phyloP scores from a whole-genome alignment of 2,888 invertebrate genomes.

The Rhynchonema sp. region DNA sequence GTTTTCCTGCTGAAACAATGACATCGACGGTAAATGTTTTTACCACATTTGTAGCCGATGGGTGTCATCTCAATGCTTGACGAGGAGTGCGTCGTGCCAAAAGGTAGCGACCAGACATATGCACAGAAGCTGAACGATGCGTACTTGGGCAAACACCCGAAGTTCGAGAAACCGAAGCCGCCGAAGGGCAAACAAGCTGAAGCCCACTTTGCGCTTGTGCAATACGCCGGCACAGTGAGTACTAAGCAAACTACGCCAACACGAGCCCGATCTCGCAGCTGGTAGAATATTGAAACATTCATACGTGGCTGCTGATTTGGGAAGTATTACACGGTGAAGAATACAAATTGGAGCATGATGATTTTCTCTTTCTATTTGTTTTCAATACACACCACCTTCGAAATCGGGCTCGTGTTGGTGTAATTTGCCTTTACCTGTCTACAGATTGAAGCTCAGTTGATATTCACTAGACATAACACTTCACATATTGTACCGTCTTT shows the following conservation, averaged over 20 bases:
- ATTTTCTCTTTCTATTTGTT: background rate
- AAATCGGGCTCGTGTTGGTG: no score
- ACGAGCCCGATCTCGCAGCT: no score
- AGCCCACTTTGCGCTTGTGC: conserved; percentile 92
- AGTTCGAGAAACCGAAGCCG: conserved; percentile 70
- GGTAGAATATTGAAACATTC: no score
- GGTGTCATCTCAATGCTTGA: conserved; percentile 99
- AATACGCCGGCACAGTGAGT: conserved; percentile 85
- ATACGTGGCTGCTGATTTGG: no score
- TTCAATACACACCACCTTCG: no score
- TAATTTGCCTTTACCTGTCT: no score
- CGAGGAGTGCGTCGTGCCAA: conserved; percentile 99
- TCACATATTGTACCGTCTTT: background rate
- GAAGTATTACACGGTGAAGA: no score
- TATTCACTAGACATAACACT: no score
- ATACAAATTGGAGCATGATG: no score
- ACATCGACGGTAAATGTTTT: no score
- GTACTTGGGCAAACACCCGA: conserved; percentile 93
- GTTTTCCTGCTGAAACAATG: no score
- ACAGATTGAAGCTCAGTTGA: no score
- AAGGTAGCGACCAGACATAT: conserved; percentile 93
- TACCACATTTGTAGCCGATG: conserved; percentile 95
- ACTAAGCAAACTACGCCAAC: background rate
- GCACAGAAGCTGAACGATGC: conserved; percentile 96
- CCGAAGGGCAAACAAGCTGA: conserved; percentile 45